Percentiles rank a stretch among this genome's conserved stretches.
Evolutionary conservation across 1,140 invertebrate genomes (phyloP).

Genomic region (Trinorchestia longiramus): DNA sequence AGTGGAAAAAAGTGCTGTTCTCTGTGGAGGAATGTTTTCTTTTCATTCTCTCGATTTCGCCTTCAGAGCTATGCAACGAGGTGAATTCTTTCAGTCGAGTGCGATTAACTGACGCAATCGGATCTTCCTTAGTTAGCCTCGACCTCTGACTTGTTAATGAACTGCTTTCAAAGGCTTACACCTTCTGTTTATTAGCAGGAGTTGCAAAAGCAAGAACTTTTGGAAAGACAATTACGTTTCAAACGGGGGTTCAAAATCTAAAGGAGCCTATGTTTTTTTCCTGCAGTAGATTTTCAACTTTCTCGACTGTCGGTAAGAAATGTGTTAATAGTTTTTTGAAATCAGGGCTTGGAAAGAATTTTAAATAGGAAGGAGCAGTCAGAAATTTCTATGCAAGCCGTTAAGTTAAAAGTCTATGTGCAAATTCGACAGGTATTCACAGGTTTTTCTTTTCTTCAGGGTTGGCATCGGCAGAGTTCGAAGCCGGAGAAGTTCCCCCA

Average conservation of each 20-base stretch:
- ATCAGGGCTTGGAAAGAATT: not conserved
- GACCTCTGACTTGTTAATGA: not conserved
- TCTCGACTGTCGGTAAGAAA: not conserved
- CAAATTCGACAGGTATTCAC: constrained; percentile 29
- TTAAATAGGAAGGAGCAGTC: not conserved
- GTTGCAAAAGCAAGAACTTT: not conserved
- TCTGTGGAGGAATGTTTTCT: too few species aligned
- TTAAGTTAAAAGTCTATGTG: not conserved
- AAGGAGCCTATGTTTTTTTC: not conserved
- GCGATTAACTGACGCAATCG: too few species aligned
- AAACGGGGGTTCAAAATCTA: not conserved
- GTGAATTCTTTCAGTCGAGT: too few species aligned
- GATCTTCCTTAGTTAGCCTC: too few species aligned
- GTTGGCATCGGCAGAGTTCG: not conserved
- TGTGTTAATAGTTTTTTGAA: not conserved
- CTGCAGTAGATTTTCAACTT: not conserved
- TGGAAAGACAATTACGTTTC: not conserved
- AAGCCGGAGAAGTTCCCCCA: not conserved
- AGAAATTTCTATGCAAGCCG: not conserved
- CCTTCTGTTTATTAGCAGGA: not conserved
- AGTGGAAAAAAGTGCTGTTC: too few species aligned
- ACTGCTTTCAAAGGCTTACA: not conserved
- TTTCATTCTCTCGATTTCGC: too few species aligned
- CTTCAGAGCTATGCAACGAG: too few species aligned
- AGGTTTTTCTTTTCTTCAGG: not conserved